Evolutionary conservation across 1,140 invertebrate species (phyloP).

Genomic region (Stratiolaelaps scimitus): DNA sequence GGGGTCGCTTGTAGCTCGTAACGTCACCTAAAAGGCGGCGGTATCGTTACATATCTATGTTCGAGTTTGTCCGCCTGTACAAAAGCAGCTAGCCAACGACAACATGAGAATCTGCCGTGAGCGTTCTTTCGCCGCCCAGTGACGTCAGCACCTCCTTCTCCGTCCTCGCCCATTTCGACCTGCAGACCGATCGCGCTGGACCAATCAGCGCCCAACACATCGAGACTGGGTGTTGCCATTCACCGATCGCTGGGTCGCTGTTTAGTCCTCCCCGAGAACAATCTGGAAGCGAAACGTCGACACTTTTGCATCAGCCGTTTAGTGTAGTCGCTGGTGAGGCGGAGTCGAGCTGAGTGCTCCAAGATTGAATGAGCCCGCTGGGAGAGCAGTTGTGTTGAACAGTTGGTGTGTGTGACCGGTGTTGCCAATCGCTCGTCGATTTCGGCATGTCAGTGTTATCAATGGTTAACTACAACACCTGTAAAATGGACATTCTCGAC

Average conservation of each 20-base stretch:
- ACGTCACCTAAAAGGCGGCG: too few relatives aligned
- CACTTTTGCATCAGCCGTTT: conserved; percentile 13
- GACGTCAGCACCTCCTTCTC: not conserved
- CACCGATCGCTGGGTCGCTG: not conserved
- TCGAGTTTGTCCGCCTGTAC: too few relatives aligned
- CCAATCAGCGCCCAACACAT: conserved; percentile 28
- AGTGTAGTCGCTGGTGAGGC: too few relatives aligned
- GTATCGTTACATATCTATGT: too few relatives aligned
- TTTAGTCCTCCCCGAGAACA: conserved; percentile 4
- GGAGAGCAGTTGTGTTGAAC: not conserved
- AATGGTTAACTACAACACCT: not conserved
- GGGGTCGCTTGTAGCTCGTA: too few relatives aligned
- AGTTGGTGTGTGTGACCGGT: too few relatives aligned
- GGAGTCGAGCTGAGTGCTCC: not conserved
- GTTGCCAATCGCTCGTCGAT: too few relatives aligned
- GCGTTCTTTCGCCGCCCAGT: not conserved
- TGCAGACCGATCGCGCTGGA: too few relatives aligned
- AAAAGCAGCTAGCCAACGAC: too few relatives aligned
- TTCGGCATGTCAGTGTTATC: too few relatives aligned
- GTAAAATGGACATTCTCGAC: conserved; percentile 16
- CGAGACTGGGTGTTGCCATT: not conserved
- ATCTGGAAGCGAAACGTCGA: conserved; percentile 20
- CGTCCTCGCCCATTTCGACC: not conserved
- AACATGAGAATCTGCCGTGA: not conserved
- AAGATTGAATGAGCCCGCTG: not conserved